phyloP scores from a whole-genome alignment of 2,113 vertebrate species.

The Pimephales promelas region DNA sequence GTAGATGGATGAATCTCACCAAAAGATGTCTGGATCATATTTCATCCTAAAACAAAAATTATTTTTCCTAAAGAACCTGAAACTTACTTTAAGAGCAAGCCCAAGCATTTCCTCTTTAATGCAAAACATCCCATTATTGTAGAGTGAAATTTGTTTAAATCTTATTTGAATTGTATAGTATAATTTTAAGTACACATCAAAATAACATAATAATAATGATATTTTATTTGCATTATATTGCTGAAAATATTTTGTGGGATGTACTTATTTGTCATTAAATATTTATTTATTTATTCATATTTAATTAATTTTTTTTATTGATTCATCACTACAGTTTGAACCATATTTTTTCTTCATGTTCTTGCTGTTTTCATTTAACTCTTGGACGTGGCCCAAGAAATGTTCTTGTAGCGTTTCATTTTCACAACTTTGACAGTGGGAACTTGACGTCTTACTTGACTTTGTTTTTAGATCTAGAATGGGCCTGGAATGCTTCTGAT shows the following conservation, averaged over 20 bases:
- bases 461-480: background rate
- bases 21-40: background rate
- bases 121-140: background rate
- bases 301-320: too few species aligned
- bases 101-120: background rate
- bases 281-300: background rate
- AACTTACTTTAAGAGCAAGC: too few species aligned
- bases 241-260: background rate
- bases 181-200: background rate
- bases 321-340: background rate
- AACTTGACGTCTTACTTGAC: constrained; percentile 13
- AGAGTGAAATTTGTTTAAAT: background rate
- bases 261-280: background rate
- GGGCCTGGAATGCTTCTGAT: constrained; percentile 1
- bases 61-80: background rate
- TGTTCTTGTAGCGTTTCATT: background rate
- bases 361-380: background rate
- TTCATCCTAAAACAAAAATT: background rate
- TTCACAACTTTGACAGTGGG: constrained; percentile 18
- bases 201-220: too few species aligned
- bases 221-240: too few species aligned
- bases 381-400: constrained; percentile 22
- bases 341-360: background rate
- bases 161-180: background rate
- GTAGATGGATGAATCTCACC: constrained; percentile 15